Evolutionary conservation across 2,797 vertebrate genomes (phyloP).

Genomic region (Macrochelys suwanniensis): DNA sequence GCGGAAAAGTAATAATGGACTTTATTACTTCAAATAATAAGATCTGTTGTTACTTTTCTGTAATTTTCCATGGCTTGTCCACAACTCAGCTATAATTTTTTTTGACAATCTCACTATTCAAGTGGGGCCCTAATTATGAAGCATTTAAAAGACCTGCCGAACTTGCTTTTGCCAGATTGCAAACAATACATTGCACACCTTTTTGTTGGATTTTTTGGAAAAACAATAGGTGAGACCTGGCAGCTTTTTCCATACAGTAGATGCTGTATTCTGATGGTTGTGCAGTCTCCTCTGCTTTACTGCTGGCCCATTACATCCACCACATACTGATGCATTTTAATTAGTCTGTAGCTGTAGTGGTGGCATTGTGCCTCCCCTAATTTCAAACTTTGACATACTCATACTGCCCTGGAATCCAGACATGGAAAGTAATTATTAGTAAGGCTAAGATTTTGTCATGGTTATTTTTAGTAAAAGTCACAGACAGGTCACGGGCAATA

Average conservation of each 20-base stretch:
- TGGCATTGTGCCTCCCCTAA: not conserved
- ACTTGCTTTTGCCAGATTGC: conserved; percentile 40
- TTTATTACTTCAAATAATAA: not conserved
- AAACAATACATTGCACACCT: conserved; percentile 24
- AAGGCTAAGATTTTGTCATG: too few relatives aligned
- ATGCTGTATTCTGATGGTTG: not conserved
- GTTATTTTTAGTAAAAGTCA: too few relatives aligned
- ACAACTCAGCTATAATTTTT: not conserved
- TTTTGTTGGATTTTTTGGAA: conserved; percentile 46
- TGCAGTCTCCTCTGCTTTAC: not conserved
- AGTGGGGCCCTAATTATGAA: not conserved
- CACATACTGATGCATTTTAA: conserved; percentile 9
- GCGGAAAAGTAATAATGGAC: not conserved
- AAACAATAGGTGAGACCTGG: conserved; percentile 58
- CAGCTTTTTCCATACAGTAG: conserved; percentile 8
- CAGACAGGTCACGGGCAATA: too few relatives aligned
- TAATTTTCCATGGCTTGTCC: not conserved
- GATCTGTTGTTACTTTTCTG: not conserved
- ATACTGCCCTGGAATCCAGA: conserved; percentile 18
- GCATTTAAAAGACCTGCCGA: conserved; percentile 35
- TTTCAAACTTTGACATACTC: conserved; percentile 7
- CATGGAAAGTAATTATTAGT: not conserved
- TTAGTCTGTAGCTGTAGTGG: not conserved
- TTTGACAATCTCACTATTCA: not conserved
- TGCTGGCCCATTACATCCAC: not conserved